Conservation (phyloP, 2,888 invertebrate genomes). For the Xylota sylvarum region DNA sequence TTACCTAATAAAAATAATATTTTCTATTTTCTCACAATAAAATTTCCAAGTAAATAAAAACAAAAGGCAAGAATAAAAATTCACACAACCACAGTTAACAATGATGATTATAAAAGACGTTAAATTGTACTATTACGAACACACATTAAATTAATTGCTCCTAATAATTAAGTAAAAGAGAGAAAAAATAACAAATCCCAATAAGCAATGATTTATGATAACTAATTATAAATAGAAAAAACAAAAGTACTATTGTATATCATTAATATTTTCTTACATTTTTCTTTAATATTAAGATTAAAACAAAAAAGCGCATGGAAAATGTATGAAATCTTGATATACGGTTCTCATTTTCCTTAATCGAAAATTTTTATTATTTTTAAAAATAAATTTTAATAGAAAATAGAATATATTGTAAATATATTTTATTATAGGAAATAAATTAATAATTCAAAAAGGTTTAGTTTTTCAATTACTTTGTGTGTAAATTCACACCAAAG, state of each 20-base stretch:
- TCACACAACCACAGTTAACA: conserved; percentile 70
- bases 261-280: conserved; percentile 61
- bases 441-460: conserved; percentile 52
- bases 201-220: conserved; percentile 71
- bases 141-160: conserved; percentile 21
- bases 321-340: conserved; percentile 37
- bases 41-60: too few species aligned
- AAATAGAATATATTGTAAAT: conserved; percentile 68
- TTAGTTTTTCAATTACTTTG: background rate
- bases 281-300: conserved; percentile 31
- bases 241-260: conserved; percentile 43
- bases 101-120: conserved; percentile 61
- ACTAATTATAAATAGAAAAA: conserved; percentile 35
- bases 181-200: conserved; percentile 41
- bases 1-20: conserved; percentile 9
- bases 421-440: conserved; percentile 70
- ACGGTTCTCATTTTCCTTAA: conserved; percentile 51
- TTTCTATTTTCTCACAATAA: conserved; percentile 59
- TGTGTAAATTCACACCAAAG: too few species aligned
- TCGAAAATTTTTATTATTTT: conserved; percentile 63
- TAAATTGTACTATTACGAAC: conserved; percentile 51
- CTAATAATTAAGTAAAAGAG: conserved; percentile 20
- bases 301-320: conserved; percentile 30
- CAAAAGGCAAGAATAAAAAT: background rate
- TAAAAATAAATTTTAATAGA: conserved; percentile 19